Evolutionary conservation across 2,113 vertebrate genomes (phyloP).

Genomic region (Nyctereutes procyonoides): DNA sequence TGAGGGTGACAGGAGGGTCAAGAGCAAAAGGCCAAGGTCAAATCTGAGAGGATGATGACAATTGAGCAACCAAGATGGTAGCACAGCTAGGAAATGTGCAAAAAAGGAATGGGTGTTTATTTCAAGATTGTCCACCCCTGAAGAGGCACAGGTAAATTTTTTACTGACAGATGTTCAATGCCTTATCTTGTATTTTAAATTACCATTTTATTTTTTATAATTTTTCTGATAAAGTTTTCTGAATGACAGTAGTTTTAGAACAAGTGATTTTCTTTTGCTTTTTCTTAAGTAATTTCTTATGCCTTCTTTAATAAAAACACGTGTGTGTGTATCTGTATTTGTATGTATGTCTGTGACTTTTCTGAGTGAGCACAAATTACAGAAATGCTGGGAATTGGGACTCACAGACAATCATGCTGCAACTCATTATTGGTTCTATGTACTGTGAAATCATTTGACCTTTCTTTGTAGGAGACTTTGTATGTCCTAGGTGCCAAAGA

Average conservation of each 20-base stretch:
- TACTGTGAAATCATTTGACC: not conserved
- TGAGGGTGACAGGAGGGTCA: not conserved
- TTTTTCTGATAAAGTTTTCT: constrained; percentile 5
- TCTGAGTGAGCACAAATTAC: not conserved
- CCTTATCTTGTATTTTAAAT: constrained; percentile 33
- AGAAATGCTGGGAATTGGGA: not conserved
- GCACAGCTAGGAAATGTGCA: not conserved
- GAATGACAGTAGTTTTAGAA: constrained; percentile 20
- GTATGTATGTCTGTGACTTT: not conserved
- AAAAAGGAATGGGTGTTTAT: not conserved
- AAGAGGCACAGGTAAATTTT: not conserved
- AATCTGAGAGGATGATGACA: not conserved
- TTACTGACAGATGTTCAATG: not conserved
- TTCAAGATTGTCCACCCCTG: not conserved
- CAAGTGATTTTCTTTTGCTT: not conserved
- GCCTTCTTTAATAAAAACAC: not conserved
- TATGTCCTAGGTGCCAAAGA: not conserved
- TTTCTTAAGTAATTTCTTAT: not conserved
- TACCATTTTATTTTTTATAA: not conserved
- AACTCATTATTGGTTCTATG: not conserved
- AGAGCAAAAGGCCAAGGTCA: not conserved
- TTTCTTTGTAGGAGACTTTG: not conserved
- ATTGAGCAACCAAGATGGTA: not conserved
- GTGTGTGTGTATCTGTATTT: not conserved
- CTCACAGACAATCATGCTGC: not conserved